Percentiles rank a stretch among this genome's conserved stretches.
Conservation (phyloP, 2,113 vertebrate genomes). For the Eidolon helvum region DNA sequence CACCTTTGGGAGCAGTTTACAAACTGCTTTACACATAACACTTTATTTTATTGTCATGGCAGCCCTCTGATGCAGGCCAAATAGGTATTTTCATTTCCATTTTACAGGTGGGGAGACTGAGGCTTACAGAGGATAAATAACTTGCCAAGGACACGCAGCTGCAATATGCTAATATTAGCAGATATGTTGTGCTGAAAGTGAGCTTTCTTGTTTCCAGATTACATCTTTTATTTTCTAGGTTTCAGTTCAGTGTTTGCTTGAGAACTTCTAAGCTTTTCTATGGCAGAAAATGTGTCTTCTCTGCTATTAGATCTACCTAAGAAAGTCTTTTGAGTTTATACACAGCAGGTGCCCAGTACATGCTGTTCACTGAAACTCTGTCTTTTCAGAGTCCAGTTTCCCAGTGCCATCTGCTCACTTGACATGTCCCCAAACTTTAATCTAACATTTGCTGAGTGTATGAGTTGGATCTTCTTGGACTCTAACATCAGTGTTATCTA, state of each 20-base stretch:
- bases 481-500: neutral
- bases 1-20: neutral
- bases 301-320: neutral
- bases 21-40: neutral
- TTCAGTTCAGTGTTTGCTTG: neutral
- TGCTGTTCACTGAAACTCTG: neutral
- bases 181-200: neutral
- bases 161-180: too few species aligned
- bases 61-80: neutral
- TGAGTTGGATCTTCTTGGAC: neutral
- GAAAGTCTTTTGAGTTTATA: neutral
- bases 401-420: neutral
- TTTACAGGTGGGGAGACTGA: neutral
- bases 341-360: neutral
- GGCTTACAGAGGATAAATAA: neutral
- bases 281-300: neutral
- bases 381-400: neutral
- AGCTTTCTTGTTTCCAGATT: neutral
- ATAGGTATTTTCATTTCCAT: neutral
- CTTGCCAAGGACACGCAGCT: neutral
- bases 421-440: neutral
- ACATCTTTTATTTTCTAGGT: neutral
- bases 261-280: neutral
- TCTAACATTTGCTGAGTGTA: neutral
- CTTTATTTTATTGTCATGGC: neutral